Evolutionary conservation across 2,888 invertebrate species (phyloP).

Genomic region (Onthophagus sagittarius): DNA sequence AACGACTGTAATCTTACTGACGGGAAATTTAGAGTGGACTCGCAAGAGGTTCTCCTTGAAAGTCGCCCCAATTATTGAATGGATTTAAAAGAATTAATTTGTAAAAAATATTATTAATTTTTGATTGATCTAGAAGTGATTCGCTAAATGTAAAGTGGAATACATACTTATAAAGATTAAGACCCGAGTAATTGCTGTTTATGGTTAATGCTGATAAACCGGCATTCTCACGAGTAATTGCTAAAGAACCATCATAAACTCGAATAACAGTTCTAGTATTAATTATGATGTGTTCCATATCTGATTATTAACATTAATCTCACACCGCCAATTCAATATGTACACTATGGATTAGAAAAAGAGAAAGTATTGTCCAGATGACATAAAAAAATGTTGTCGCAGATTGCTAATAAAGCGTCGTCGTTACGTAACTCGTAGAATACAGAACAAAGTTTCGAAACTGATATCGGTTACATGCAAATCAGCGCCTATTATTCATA

Average conservation of each 20-base stretch:
- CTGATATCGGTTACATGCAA: background rate
- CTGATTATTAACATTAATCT: background rate
- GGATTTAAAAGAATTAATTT: background rate
- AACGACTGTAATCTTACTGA: background rate
- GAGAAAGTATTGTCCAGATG: background rate
- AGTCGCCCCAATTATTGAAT: background rate
- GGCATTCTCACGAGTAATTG: background rate
- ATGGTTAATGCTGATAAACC: background rate
- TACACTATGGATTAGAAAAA: background rate
- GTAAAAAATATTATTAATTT: too few species aligned
- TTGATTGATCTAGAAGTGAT: background rate
- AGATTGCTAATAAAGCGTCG: background rate
- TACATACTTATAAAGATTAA: background rate
- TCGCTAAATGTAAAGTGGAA: background rate
- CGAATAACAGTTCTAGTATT: too few species aligned
- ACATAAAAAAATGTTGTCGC: background rate
- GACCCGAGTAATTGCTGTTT: conserved; percentile 10
- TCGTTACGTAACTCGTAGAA: background rate
- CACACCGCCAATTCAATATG: background rate
- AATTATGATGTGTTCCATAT: background rate
- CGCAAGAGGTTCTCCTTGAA: background rate
- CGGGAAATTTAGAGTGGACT: background rate
- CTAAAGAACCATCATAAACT: background rate
- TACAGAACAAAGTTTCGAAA: background rate
- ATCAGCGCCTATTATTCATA: background rate